These are phyloP conservation scores for Gymnodraco acuticeps DNA, from an alignment of 2,797 vertebrate species.

Conservation along the genomic window DNA sequence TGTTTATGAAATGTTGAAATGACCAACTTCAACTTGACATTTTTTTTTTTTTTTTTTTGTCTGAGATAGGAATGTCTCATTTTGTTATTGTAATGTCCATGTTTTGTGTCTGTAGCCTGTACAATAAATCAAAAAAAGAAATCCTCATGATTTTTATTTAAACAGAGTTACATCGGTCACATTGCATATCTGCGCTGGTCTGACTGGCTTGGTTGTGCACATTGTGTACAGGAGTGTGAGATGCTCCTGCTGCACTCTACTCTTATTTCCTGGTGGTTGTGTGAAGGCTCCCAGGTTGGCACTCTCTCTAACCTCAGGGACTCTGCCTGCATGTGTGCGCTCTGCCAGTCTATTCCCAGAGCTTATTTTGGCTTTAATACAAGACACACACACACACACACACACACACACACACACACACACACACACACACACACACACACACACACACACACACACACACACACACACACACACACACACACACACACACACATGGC, in stretches of 20 bases:
- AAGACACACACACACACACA: constrained; percentile 32
- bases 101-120: too few species aligned
- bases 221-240: constrained; percentile 41
- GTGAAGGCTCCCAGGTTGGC: constrained; percentile 61
- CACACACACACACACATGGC: constrained; percentile 14
- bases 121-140: neutral
- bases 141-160: constrained; percentile 19
- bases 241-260: constrained; percentile 38
- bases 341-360: constrained; percentile 39
- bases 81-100: too few species aligned
- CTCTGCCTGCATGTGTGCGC: constrained; percentile 43
- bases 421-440: constrained; percentile 33
- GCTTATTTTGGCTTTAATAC: constrained; percentile 61
- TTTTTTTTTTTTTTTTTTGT: too few species aligned
- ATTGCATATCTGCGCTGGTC: constrained; percentile 12
- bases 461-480: constrained; percentile 17
- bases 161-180: constrained; percentile 5
- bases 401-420: constrained; percentile 19
- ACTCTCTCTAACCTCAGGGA: constrained; percentile 63
- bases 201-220: constrained; percentile 31
- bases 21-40: too few species aligned
- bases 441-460: constrained; percentile 14
- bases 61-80: too few species aligned
- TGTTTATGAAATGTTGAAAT: too few species aligned
- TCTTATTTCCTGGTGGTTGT: constrained; percentile 52